Percentiles rank a stretch among this genome's conserved stretches.
These are phyloP conservation scores for Anguilla pacifica DNA, from an alignment of 2,797 vertebrate genomes.

Conservation along the genomic window DNA sequence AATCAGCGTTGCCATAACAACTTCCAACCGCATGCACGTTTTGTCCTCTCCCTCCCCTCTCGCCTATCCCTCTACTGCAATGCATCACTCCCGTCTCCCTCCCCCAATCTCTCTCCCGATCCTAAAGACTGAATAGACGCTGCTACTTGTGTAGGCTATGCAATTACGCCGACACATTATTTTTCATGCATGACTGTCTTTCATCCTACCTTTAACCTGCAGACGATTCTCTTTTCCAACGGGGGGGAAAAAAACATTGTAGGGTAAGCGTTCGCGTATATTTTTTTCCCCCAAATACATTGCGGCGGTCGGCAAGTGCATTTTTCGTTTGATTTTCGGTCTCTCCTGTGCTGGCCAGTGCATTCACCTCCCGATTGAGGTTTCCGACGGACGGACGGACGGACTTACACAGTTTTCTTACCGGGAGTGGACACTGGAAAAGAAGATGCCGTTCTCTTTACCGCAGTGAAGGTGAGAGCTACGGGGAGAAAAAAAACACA, in stretches of 20 bases:
- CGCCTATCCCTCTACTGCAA: constrained; percentile 53
- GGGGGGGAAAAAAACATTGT: not conserved
- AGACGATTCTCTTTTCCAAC: not conserved
- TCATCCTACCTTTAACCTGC: not conserved
- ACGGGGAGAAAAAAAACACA: not conserved
- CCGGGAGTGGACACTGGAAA: not conserved
- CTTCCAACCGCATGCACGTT: constrained; percentile 36
- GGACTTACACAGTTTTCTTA: not conserved
- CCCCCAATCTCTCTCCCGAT: constrained; percentile 38
- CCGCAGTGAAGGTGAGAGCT: not conserved
- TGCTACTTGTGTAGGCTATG: constrained; percentile 46
- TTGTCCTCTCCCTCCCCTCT: constrained; percentile 38
- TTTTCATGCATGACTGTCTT: not conserved
- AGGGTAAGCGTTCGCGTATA: not conserved
- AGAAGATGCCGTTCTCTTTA: not conserved
- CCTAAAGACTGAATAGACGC: constrained; percentile 48
- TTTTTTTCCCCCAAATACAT: not conserved
- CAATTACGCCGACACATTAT: constrained; percentile 34
- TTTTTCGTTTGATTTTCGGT: not conserved
- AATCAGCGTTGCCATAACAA: constrained; percentile 61
- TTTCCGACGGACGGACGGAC: constrained; percentile 14
- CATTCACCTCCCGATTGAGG: not conserved
- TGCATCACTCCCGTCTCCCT: constrained; percentile 57
- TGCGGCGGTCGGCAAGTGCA: too few species aligned
- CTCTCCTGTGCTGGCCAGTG: not conserved